Evolutionary conservation across 2,797 vertebrate species (phyloP).

Genomic region (Fistularia commersonii): DNA sequence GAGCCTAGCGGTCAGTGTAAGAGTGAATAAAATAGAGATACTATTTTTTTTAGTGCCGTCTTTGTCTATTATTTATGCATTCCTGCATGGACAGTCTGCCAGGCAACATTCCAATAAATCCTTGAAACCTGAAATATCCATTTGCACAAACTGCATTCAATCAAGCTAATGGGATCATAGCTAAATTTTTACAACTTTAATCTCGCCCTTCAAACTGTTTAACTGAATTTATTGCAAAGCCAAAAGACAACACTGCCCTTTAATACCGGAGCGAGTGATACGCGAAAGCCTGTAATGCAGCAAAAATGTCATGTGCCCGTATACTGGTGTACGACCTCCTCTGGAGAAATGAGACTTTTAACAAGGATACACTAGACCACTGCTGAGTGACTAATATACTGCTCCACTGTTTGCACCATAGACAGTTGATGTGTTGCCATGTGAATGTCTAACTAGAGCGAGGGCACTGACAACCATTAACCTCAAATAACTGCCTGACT

Average conservation of each 20-base stretch:
- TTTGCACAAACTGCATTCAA: slow-evolving; percentile 8
- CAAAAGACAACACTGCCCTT: neutral
- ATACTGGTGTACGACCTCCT: slow-evolving; percentile 4
- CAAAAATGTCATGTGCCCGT: slow-evolving; percentile 3
- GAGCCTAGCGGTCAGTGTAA: neutral
- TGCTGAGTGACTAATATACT: slow-evolving; percentile 45
- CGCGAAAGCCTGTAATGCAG: slow-evolving; percentile 8
- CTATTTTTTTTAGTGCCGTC: slow-evolving; percentile 17
- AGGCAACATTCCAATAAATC: slow-evolving; percentile 31
- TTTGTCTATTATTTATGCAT: slow-evolving; percentile 42
- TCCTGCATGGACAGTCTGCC: slow-evolving; percentile 34
- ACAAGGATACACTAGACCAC: slow-evolving; percentile 20
- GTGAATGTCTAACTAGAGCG: slow-evolving; percentile 58
- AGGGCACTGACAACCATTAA: slow-evolving; percentile 61
- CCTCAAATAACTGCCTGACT: slow-evolving; percentile 56
- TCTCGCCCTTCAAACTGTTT: slow-evolving; percentile 5
- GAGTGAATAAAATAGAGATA: slow-evolving; percentile 37
- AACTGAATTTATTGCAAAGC: slow-evolving; percentile 1
- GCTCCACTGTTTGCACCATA: slow-evolving; percentile 37
- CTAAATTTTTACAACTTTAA: neutral
- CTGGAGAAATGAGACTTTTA: slow-evolving; percentile 8
- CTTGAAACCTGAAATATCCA: slow-evolving; percentile 29
- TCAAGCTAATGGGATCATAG: slow-evolving; percentile 5
- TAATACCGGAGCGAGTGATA: neutral
- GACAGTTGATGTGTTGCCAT: slow-evolving; percentile 53